These are phyloP conservation scores for Drosophila bocki DNA, from an alignment of 1,140 invertebrate species.

Conservation along the genomic window DNA sequence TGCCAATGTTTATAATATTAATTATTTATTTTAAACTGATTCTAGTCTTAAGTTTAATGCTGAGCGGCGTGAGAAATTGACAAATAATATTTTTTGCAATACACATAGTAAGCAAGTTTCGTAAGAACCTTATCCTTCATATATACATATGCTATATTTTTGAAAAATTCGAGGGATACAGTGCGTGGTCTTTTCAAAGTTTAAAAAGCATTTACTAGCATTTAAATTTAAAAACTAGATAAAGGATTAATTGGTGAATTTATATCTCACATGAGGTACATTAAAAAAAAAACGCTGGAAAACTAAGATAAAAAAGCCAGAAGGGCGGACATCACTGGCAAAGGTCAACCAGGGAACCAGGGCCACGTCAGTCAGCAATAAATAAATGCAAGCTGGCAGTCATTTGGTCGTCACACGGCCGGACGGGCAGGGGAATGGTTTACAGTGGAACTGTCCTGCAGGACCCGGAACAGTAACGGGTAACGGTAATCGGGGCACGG, in stretches of 20 bases:
- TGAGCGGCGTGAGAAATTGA: no score
- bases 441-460: constrained; percentile 36
- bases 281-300: not conserved
- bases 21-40: no score
- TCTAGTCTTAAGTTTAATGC: no score
- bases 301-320: not conserved
- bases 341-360: constrained; percentile 39
- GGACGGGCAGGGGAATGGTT: constrained; percentile 39
- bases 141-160: no score
- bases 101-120: no score
- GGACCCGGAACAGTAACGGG: constrained; percentile 17
- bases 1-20: no score
- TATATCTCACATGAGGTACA: not conserved
- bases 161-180: no score
- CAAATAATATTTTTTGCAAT: no score
- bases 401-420: constrained; percentile 77
- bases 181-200: no score
- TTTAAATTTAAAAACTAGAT: no score
- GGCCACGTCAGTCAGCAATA: constrained; percentile 80
- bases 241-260: not conserved
- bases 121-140: no score
- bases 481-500: constrained; percentile 12
- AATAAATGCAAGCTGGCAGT: constrained; percentile 83
- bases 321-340: constrained; percentile 1
- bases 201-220: no score